A percentile compares a stretch with the other conserved stretches of the same genome.
Evolutionary conservation across 2,113 vertebrate species (phyloP).

Genomic region (Calypte anna): DNA sequence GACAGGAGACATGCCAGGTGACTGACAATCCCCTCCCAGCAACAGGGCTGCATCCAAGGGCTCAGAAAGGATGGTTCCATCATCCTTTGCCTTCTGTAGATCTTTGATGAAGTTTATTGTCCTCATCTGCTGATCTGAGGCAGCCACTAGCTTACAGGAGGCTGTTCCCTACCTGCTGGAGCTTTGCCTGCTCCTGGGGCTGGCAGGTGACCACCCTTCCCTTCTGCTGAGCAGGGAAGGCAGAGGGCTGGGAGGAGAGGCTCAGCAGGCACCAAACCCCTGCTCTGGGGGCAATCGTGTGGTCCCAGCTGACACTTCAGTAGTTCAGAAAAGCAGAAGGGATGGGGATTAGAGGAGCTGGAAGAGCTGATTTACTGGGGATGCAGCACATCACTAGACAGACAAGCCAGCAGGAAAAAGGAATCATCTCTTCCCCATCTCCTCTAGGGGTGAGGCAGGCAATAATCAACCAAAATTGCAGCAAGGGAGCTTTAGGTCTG

Average conservation of each 20-base stretch:
- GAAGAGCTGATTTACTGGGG: fast-evolving
- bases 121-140: too few relatives aligned
- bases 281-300: fast-evolving
- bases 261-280: fast-evolving
- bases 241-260: neutral
- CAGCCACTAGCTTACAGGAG: fast-evolving
- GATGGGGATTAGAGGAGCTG: fast-evolving
- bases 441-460: neutral
- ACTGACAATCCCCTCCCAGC: neutral
- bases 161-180: neutral
- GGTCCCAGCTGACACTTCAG: neutral
- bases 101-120: neutral
- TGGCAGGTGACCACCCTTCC: neutral
- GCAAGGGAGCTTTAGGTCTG: neutral
- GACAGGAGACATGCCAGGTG: fast-evolving
- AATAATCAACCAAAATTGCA: fast-evolving
- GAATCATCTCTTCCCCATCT: neutral
- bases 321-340: neutral
- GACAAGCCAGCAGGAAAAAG: fast-evolving
- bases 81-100: too few relatives aligned
- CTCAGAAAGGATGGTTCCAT: neutral
- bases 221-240: neutral
- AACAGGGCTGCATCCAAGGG: neutral
- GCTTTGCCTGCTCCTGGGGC: neutral
- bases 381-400: fast-evolving